Base-by-base conservation (phyloP, 2,888 invertebrate genomes). In the Branchellion lobata region DNA sequence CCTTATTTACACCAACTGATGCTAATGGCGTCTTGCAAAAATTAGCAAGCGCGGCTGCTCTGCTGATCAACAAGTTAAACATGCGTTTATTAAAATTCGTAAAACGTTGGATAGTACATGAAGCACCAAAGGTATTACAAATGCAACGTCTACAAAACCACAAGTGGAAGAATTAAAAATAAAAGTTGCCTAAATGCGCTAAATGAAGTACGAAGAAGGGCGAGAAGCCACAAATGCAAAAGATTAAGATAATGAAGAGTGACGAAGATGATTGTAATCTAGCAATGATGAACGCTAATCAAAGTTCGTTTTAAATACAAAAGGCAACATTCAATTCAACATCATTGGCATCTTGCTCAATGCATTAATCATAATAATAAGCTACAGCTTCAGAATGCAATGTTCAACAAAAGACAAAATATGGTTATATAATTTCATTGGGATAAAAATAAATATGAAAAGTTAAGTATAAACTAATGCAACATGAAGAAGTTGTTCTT, bases 41-140 rank as follows among this genome's bases (percentile, higher is more conserved):
- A 57, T 5, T 57, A 57, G 61, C 61, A 57, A 57, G 61, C 61
- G 3, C 61, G 14, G 14, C 61, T 57, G 61, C 24, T n/a, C 61
- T n/a, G 61, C 61, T 57, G 61, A 57, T 57, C 5, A 57, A 57
- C 61, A 57, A 57, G 21, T 57, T 57, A 24, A 57, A 57, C 61
- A 24, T 57, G 21, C 61, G 61, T 57, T 57, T 57, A 57, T 57
- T 57, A 57, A 57, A 57, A 57, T 5, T 5, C 61, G 5, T 57
- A 18, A 57, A 57, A 57, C 61, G 61, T 57, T n/a, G 8, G 21
- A 47, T 57, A 57, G 21, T 57, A 57, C 61, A n/a, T 57, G 5
- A 18, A 14, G n/a, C n/a, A n/a, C n/a, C n/a, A n/a, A n/a, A n/a
- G n/a, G n/a, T n/a, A n/a, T n/a, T n/a, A n/a, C n/a, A n/a, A n/a